Evolutionary conservation across 2,113 vertebrate species (phyloP), one percentile per base, ranked within the genome.

Genomic region (Pantherophis guttatus): DNA sequence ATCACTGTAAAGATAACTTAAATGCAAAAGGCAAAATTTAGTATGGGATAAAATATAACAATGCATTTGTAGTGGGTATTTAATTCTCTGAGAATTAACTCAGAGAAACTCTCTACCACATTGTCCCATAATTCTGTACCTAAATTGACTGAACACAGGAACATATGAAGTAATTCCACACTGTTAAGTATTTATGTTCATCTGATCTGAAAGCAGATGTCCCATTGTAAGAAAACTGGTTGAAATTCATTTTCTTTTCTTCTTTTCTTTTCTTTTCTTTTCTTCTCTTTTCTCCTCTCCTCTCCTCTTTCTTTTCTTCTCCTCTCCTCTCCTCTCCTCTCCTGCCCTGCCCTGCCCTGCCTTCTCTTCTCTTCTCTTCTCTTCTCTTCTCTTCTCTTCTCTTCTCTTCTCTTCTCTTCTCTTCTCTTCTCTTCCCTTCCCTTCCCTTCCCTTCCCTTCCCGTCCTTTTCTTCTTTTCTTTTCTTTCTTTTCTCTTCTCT

Each of bases 371-470:
- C 39, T 39, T 44, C 39, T 44, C 2, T 3, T 44, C 2, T 44
- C 39, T 1, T 44, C 2, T 44, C 39, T 1, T 44, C 0, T 44
- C 39, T 1, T 44, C 2, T 44, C 39, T 3, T 39, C 39, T 39
- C 39, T 2, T 39, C 39, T 39, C 39, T 2, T 39, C 39, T 39
- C 39, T 2, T 39, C 2, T 39, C 39, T 39, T 39, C 39, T 39
- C 39, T 39, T 39, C 39, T 39, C 39, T 39, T 3, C 39, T 3
- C 39, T 44, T 3, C 39, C 2, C 39, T 44, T 3, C 39, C 2
- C 39, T 44, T 44, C 2, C 1, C 39, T 44, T 44, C 2, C 1
- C 39, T 44, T 44, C 2, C 1, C 0, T 44, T 44, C 0, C 39
- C 2, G 1, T 39, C 3, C 39, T 44, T 44, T 3, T 44, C 39